These are phyloP conservation scores for Misgurnus mizolepis DNA, from an alignment of 2,113 vertebrate species.

Conservation along the genomic window DNA sequence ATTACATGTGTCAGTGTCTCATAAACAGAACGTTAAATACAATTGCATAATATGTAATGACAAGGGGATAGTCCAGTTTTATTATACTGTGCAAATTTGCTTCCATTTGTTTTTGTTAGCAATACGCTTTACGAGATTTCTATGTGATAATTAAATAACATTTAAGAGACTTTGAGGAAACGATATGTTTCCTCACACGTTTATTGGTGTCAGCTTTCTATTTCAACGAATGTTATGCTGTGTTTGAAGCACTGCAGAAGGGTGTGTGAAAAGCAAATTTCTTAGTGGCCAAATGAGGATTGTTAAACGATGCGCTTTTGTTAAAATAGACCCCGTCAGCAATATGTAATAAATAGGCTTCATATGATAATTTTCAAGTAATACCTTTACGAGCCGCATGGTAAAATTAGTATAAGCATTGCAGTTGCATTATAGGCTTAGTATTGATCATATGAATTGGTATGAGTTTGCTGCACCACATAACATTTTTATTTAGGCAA, in stretches of 20 bases:
- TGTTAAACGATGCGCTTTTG: slow-evolving; percentile 1
- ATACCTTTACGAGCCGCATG: neutral
- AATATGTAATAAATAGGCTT: neutral
- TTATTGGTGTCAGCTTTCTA: neutral
- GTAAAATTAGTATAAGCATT: neutral
- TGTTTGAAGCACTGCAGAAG: neutral
- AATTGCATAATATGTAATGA: neutral
- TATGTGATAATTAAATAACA: neutral
- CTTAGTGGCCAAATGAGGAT: neutral
- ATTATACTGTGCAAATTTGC: neutral
- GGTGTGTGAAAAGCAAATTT: neutral
- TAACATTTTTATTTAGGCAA: slow-evolving; percentile 38
- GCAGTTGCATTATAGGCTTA: neutral
- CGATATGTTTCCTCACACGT: no score
- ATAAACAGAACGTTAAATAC: neutral
- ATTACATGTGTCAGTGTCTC: slow-evolving; percentile 3
- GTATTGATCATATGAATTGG: neutral
- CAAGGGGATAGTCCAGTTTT: neutral
- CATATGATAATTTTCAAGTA: neutral
- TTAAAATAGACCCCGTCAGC: neutral
- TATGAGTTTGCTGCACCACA: slow-evolving; percentile 7
- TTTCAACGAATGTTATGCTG: neutral
- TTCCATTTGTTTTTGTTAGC: neutral
- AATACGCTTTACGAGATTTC: neutral
- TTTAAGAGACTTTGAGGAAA: neutral